Conservation (phyloP, 2,797 vertebrate genomes). For the Pseudochirops corinnae region DNA sequence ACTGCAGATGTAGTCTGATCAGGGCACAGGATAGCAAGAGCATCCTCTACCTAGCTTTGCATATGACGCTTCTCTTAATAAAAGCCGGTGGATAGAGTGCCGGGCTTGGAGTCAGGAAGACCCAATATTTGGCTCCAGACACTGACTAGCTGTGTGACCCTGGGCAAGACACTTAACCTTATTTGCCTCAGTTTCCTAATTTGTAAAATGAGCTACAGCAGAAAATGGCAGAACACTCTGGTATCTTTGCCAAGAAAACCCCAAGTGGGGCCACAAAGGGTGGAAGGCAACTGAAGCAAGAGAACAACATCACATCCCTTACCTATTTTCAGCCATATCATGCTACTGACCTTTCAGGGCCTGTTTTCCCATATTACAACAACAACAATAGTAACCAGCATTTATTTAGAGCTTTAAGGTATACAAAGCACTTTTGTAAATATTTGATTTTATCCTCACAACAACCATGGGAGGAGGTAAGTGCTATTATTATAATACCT, state of each 20-base stretch:
- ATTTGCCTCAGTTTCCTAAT: not conserved
- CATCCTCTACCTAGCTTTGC: not conserved
- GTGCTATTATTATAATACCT: not conserved
- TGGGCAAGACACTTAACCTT: not conserved
- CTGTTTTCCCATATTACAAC: not conserved
- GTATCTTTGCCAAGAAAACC: not conserved
- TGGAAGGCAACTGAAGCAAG: not conserved
- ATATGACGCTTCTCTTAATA: not conserved
- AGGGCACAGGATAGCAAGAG: not conserved
- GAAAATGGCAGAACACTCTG: not conserved
- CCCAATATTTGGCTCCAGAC: not conserved
- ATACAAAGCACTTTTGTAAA: not conserved
- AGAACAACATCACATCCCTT: not conserved
- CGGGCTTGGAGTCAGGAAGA: not conserved
- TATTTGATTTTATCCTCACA: not conserved
- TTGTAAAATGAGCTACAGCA: not conserved
- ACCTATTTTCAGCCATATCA: not conserved
- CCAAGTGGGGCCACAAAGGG: not conserved
- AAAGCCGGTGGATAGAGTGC: not conserved
- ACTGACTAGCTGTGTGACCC: not conserved
- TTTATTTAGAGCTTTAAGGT: not conserved
- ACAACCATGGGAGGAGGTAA: not conserved
- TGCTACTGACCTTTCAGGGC: not conserved
- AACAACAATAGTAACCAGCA: not conserved
- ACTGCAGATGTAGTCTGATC: not conserved